A percentile compares a stretch with the other conserved stretches of the same genome.
Evolutionary conservation across 2,113 vertebrate genomes (phyloP).

Genomic region (Pelmatolapia mariae): DNA sequence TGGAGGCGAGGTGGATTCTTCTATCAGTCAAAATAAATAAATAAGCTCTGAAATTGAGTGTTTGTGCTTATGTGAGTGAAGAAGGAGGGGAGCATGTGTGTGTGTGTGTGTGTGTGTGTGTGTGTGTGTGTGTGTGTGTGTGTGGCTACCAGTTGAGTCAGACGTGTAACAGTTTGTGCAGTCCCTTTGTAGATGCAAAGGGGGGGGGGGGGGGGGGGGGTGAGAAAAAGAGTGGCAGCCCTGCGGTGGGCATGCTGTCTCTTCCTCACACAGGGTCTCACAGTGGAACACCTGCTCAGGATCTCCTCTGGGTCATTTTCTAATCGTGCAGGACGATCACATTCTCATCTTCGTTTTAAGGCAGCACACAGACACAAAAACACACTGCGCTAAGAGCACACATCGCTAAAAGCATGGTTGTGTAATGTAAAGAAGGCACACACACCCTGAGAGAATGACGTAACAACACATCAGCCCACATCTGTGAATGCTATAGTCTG

Average conservation of each 20-base stretch:
- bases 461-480: slow-evolving; percentile 51
- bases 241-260: not conserved
- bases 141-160: not conserved
- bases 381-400: not conserved
- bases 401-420: not conserved
- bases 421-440: not conserved
- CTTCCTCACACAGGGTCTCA: not conserved
- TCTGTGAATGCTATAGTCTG: slow-evolving; percentile 21
- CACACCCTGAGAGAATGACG: slow-evolving; percentile 23
- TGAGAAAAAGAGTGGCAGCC: not conserved
- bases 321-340: not conserved
- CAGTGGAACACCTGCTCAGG: not conserved
- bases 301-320: not conserved
- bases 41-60: not conserved
- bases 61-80: not conserved
- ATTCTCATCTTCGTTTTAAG: slow-evolving; percentile 3
- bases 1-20: not conserved
- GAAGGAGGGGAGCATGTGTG: not conserved
- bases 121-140: not conserved
- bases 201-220: not conserved
- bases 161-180: not conserved
- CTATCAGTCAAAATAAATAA: not conserved
- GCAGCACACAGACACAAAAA: not conserved
- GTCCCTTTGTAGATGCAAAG: not conserved
- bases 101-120: not conserved